Conservation (phyloP, 2,113 vertebrate genomes). For the Zootoca vivipara region DNA sequence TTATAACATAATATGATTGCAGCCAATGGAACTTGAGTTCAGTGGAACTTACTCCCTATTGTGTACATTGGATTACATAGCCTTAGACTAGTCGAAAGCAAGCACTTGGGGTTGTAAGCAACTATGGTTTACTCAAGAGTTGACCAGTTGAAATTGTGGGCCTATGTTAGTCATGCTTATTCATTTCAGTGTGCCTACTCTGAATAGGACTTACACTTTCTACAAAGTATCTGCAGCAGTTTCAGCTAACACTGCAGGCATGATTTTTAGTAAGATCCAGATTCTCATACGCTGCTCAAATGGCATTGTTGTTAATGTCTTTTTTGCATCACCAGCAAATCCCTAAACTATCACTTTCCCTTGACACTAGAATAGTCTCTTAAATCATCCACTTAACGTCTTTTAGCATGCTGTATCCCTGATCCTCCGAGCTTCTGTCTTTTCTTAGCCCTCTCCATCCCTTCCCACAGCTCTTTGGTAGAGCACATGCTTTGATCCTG, state of each 20-base stretch:
- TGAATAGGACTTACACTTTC: too few relatives aligned
- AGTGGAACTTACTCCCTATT: not conserved
- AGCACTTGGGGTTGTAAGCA: not conserved
- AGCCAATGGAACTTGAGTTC: not conserved
- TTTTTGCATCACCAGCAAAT: not conserved
- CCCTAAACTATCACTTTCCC: not conserved
- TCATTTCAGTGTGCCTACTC: too few relatives aligned
- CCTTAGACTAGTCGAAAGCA: not conserved
- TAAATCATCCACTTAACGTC: not conserved
- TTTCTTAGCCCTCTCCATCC: not conserved
- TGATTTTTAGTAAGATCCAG: not conserved
- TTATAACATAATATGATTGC: too few relatives aligned
- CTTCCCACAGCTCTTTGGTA: not conserved
- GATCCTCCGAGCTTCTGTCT: not conserved
- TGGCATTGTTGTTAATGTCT: not conserved
- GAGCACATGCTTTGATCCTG: not conserved
- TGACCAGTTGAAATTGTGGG: too few relatives aligned
- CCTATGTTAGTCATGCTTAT: too few relatives aligned
- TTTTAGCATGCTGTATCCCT: not conserved
- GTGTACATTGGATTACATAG: not conserved
- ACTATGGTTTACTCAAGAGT: too few relatives aligned
- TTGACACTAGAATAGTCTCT: not conserved
- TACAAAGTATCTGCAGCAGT: not conserved
- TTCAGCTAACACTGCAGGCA: not conserved
- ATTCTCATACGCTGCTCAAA: not conserved